Evolutionary conservation across 1,140 invertebrate species (phyloP).

Genomic region (Heliconius congener): DNA sequence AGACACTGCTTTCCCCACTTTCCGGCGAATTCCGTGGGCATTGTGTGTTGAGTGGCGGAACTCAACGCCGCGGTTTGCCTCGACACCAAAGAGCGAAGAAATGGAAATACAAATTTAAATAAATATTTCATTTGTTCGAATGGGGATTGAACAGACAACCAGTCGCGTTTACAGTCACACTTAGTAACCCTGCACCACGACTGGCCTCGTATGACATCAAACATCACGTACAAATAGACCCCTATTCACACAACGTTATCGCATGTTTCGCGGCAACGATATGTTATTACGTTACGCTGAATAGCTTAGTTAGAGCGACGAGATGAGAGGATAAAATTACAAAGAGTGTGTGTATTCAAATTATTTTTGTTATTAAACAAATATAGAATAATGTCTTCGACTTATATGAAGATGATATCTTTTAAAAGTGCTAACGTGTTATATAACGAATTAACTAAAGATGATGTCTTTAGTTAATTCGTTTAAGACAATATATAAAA

Average conservation of each 20-base stretch:
- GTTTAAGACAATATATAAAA: background rate
- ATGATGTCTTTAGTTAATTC: background rate
- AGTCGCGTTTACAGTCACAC: too few species aligned
- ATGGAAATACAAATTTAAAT: too few species aligned
- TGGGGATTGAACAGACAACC: too few species aligned
- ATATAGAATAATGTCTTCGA: background rate
- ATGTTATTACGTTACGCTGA: background rate
- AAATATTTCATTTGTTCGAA: too few species aligned
- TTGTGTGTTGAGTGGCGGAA: too few species aligned
- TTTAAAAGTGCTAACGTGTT: background rate
- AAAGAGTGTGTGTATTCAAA: background rate
- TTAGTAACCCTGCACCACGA: too few species aligned
- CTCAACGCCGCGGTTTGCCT: too few species aligned
- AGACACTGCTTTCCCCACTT: too few species aligned
- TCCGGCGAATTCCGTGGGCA: too few species aligned
- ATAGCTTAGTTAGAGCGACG: background rate
- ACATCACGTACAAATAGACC: background rate
- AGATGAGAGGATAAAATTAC: slow-evolving; percentile 10
- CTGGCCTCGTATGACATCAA: background rate
- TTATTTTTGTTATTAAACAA: background rate
- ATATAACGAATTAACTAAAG: too few species aligned
- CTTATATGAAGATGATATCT: background rate
- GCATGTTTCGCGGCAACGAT: background rate
- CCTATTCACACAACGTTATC: background rate
- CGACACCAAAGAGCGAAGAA: too few species aligned